Evolutionary conservation across 2,888 invertebrate genomes (phyloP).

Genomic region (Marasmarcha lunaedactyla): DNA sequence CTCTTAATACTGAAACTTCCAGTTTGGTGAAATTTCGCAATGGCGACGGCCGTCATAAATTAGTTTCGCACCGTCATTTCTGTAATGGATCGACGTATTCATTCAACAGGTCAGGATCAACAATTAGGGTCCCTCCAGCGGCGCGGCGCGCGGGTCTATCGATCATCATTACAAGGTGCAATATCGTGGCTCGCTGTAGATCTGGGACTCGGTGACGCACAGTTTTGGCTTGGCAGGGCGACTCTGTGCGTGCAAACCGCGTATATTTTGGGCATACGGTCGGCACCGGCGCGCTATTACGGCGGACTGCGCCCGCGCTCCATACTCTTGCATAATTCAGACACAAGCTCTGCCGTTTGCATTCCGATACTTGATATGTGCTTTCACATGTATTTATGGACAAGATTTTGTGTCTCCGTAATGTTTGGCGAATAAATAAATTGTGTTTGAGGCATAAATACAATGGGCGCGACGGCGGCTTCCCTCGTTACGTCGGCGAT

Average conservation of each 20-base stretch:
- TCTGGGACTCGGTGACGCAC: too few species aligned
- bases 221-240: too few species aligned
- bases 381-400: constrained; percentile 71
- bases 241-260: background rate
- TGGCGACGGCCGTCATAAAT: constrained; percentile 39
- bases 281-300: constrained; percentile 53
- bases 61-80: constrained; percentile 42
- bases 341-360: constrained; percentile 64
- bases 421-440: constrained; percentile 70
- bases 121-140: constrained; percentile 11
- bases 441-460: constrained; percentile 65
- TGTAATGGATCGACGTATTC: constrained; percentile 38
- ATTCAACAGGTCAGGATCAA: constrained; percentile 18
- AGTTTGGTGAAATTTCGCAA: constrained; percentile 38
- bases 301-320: constrained; percentile 40
- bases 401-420: constrained; percentile 69
- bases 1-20: constrained; percentile 13
- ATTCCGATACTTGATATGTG: constrained; percentile 70
- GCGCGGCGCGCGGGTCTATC: constrained; percentile 16
- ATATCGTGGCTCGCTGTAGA: background rate
- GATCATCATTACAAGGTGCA: constrained; percentile 6
- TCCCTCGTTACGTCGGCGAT: constrained; percentile 66
- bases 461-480: constrained; percentile 61
- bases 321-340: constrained; percentile 67
- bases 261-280: constrained; percentile 51